Percentiles rank a stretch among this genome's conserved stretches.
phyloP scores from a whole-genome alignment of 2,113 vertebrate species.

The Callithrix jacchus region DNA sequence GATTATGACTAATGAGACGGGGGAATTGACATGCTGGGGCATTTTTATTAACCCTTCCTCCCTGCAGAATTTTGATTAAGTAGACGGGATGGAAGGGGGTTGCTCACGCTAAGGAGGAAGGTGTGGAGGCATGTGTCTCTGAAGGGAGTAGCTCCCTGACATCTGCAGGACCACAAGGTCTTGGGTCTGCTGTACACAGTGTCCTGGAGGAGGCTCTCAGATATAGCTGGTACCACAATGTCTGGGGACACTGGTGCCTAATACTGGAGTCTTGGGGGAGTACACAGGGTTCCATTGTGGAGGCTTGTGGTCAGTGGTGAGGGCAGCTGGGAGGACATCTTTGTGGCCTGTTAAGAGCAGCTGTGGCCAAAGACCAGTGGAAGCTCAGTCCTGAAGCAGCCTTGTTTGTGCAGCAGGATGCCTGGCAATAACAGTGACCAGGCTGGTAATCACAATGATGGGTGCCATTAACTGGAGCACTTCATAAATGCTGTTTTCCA shows the following conservation, averaged over 20 bases:
- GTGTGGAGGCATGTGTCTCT: not conserved
- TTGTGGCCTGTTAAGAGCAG: not conserved
- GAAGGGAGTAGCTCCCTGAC: not conserved
- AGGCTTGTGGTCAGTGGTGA: not conserved
- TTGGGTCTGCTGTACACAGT: not conserved
- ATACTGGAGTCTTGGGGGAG: not conserved
- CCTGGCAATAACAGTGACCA: not conserved
- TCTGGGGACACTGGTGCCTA: not conserved
- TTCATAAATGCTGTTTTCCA: not conserved
- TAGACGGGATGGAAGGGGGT: too few species aligned
- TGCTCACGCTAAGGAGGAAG: not conserved
- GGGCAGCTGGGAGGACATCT: not conserved
- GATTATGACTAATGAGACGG: not conserved
- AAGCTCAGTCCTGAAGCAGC: not conserved
- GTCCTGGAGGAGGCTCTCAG: not conserved
- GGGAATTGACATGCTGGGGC: not conserved
- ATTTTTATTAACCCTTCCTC: not conserved
- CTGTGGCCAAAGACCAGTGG: not conserved
- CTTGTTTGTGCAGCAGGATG: not conserved
- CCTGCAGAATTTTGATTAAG: not conserved
- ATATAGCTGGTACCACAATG: too few species aligned
- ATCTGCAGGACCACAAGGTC: not conserved
- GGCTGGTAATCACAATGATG: not conserved
- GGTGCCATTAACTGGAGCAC: not conserved
- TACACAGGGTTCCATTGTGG: not conserved